These are phyloP conservation scores for Hystrix brachyura DNA, from an alignment of 2,113 vertebrate genomes.

Conservation along the genomic window DNA sequence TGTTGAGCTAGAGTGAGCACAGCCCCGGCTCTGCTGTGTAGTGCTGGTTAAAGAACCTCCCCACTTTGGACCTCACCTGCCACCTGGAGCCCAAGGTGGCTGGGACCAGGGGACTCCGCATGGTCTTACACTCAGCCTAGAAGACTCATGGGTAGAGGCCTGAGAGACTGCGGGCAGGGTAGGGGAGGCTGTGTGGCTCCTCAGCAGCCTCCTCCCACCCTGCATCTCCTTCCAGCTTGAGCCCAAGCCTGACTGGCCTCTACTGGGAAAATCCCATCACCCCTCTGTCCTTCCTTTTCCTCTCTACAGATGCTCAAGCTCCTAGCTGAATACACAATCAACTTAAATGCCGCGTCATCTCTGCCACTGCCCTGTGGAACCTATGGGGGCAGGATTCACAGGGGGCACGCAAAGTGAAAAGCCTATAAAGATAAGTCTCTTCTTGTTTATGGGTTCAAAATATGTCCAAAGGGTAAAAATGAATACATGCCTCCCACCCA, in stretches of 20 bases:
- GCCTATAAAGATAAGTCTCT: conserved; percentile 34
- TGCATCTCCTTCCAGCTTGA: neutral
- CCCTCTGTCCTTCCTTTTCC: neutral
- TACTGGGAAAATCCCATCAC: neutral
- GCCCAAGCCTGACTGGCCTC: neutral
- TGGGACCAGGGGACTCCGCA: neutral
- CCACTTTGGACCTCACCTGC: neutral
- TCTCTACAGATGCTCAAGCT: neutral
- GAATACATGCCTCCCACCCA: neutral
- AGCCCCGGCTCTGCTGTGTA: neutral
- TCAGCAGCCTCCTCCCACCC: neutral
- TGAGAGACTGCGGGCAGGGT: neutral
- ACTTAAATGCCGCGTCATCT: neutral
- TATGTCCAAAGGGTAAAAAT: conserved; percentile 60
- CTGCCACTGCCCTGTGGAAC: neutral
- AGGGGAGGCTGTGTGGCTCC: neutral
- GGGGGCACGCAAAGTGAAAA: conserved; percentile 28
- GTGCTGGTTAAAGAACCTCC: too few species aligned
- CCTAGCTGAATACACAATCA: neutral
- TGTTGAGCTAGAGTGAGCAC: neutral
- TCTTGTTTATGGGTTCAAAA: conserved; percentile 32
- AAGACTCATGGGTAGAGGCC: neutral
- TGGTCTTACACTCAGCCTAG: neutral
- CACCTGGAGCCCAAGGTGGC: neutral
- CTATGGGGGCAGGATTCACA: neutral